Base-by-base conservation (phyloP, 2,797 vertebrate genomes). In the Coracias cyanogaster region DNA sequence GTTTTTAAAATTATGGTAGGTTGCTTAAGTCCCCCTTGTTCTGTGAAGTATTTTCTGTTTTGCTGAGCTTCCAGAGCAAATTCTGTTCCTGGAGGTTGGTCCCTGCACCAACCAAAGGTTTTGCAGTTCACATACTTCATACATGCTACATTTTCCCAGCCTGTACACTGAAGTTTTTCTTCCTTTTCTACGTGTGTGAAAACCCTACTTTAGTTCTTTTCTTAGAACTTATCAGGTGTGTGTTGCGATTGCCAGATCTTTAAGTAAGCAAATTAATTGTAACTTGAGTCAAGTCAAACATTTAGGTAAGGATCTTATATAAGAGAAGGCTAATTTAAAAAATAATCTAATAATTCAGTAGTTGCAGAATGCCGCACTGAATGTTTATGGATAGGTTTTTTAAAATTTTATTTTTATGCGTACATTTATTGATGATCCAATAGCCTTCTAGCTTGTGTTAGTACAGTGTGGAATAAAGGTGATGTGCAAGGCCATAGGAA, bases 111-210 rank as follows among this genome's bases (percentile, higher is more conserved):
- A n/a, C 49, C 57, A 60, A 60, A 2, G 18, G 43, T 51, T 65
- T 60, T 62, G 81, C n/a, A 15, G 48, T 58, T 48, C 24, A 7
- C 4, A 0, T 37, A 14, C 15, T n/a, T 61, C 10, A 14, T 48
- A 13, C 0, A 0, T 58, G 54, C 31, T 45, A 3, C 1, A 0
- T 74, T 67, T 70, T 80, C 39, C 55, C 18, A 39, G 33, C n/a
- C 28, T 29, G 6, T n/a, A 54, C 5, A 8, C 31, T 24, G 43
- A 72, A 86, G 70, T 88, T 31, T 29, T 46, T 18, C 74, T 71
- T 65, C 39, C 7, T 60, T 65, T 85, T 76, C 21, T 57, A 5
- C 2, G 0, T 15, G 10, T 45, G 7, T 10, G 72, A 55, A 89
- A 77, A 2, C 21, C 2, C 2, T 82, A 20, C 48, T 72, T 86